phyloP scores from a whole-genome alignment of 2,797 vertebrate species.

The Enteromius afrohamiltoni region DNA sequence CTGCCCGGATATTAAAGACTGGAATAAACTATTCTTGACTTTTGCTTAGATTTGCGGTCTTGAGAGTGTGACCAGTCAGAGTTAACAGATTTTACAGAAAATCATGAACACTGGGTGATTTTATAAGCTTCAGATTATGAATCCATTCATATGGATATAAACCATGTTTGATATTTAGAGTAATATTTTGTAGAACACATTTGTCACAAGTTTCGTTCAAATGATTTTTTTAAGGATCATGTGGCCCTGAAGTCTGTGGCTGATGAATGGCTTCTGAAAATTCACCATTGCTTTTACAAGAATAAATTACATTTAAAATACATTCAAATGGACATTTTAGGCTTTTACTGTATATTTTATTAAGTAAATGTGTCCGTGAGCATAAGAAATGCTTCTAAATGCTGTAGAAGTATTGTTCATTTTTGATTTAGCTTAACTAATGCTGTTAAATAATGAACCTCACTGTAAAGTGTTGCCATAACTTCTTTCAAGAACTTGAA shows the following conservation, averaged over 20 bases:
- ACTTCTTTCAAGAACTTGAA: background rate
- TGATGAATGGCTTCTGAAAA: background rate
- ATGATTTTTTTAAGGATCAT: background rate
- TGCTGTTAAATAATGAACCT: too few species aligned
- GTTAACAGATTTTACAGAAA: background rate
- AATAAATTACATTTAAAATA: background rate
- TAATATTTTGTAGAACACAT: background rate
- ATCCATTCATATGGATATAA: background rate
- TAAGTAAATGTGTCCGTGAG: background rate
- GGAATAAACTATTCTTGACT: background rate
- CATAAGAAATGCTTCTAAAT: background rate
- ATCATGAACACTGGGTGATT: background rate
- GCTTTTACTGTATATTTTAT: background rate
- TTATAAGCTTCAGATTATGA: background rate
- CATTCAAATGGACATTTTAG: too few species aligned
- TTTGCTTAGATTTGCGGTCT: background rate
- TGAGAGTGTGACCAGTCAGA: background rate
- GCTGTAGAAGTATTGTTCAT: too few species aligned
- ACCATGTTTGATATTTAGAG: background rate
- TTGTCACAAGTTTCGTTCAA: background rate
- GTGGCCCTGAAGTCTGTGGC: background rate
- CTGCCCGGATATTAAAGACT: background rate
- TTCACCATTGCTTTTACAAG: background rate
- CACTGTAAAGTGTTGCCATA: too few species aligned
- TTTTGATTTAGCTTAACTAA: too few species aligned